Base-by-base conservation (phyloP, 2,797 vertebrate genomes). In the Pseudochirops corinnae region DNA sequence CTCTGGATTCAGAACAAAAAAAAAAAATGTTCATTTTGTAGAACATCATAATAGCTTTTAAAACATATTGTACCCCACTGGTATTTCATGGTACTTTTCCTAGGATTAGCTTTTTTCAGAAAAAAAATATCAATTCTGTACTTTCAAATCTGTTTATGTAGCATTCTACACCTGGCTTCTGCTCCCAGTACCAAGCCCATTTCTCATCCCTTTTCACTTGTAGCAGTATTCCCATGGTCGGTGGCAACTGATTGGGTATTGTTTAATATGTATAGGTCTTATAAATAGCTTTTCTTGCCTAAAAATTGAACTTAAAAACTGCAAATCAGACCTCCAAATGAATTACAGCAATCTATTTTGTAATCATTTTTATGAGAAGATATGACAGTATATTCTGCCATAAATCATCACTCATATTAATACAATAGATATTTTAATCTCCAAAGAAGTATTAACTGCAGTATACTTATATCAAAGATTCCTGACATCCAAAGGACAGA, bases 331-430 rank as follows among this genome's bases (percentile, higher is more conserved):
- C 92, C 93, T 92, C 29, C 91, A 39, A 14, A 94, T 53, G 62
- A 24, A 96, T 96, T 92, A 91, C 16, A 96, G 82, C 56, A 93
- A 95, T 98, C 56, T 97, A 21, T 95, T 93, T 53, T 94, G 92
- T 93, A 60, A 97, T 96, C 52, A 91, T 95, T 96, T 97, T 98
- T 98, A 95, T 93, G 93, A 96, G 95, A 90, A 87, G 98, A 94
- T 55, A 97, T 95, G 97, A 97, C 95, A 94, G 56, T 94, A 55
- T 52, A 21, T 67, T 24, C 90, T 96, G 93, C 97, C 67, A 94
- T 97, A 96, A 97, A 96, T 92, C 87, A 98, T 98, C 97, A 94
- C 82, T 98, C 97, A 92, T 95, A 82, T 91, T 97, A 98, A 98
- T 96, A 93, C 53, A 96, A 74, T 92, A 96, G 56, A 87, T 96